A percentile compares a stretch with the other conserved stretches of the same genome.
These are phyloP conservation scores for Salvelinus alpinus DNA, from an alignment of 2,113 vertebrate genomes.

Conservation along the genomic window DNA sequence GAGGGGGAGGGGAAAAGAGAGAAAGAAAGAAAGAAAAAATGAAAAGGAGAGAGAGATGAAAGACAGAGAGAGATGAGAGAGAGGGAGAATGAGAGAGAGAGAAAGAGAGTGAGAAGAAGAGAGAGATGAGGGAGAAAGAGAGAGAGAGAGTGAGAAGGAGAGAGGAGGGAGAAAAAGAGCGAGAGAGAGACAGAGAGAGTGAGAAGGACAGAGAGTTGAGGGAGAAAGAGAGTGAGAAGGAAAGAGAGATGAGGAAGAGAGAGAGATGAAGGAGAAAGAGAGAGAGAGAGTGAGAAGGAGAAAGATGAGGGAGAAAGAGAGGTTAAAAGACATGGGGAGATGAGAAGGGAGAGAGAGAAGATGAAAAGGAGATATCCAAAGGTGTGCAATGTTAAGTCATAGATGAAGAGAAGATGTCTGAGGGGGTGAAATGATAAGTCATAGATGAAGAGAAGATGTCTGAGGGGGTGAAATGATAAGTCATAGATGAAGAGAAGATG, in stretches of 20 bases:
- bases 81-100: background rate
- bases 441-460: too few relatives aligned
- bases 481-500: too few relatives aligned
- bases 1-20: background rate
- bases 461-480: too few relatives aligned
- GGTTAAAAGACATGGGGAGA: background rate
- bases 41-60: background rate
- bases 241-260: conserved; percentile 8
- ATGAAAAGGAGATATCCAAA: background rate
- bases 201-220: too few relatives aligned
- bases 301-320: background rate
- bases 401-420: too few relatives aligned
- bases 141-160: too few relatives aligned
- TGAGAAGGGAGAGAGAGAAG: conserved; percentile 19
- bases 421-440: too few relatives aligned
- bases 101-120: too few relatives aligned
- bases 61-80: background rate
- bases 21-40: background rate
- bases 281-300: conserved; percentile 1
- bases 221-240: background rate
- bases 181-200: too few relatives aligned
- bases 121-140: background rate
- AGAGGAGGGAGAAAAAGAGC: background rate
- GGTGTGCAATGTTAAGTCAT: too few relatives aligned
- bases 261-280: background rate